phyloP scores from a whole-genome alignment of 2,888 invertebrate genomes.

The Heterodera filipjevi region DNA sequence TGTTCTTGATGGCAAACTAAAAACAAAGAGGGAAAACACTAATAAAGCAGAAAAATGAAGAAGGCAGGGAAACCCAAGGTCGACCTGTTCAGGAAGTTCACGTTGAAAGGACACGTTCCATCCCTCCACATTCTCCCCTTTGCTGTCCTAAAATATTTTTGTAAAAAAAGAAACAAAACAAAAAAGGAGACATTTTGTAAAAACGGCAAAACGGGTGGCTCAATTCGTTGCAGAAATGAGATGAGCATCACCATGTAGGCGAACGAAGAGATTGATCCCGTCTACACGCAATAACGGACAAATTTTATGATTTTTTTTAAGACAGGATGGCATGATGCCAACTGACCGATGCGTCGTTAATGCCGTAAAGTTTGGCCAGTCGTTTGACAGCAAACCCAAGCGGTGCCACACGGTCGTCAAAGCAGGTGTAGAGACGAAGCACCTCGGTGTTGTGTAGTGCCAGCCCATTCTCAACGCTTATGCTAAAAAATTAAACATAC shows the following conservation, averaged over 20 bases:
- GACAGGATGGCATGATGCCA: too few species aligned
- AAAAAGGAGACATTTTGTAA: constrained; percentile 68
- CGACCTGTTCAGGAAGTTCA: constrained; percentile 2
- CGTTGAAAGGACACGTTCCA: constrained; percentile 16
- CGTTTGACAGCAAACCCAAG: constrained; percentile 66
- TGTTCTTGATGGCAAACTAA: constrained; percentile 11
- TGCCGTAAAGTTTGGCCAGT: constrained; percentile 68
- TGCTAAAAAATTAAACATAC: constrained; percentile 55
- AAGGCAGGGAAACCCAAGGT: neutral
- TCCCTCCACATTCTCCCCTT: constrained; percentile 2
- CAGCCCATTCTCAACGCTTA: constrained; percentile 72
- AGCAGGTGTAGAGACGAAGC: constrained; percentile 68
- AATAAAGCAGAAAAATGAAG: neutral
- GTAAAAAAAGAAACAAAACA: neutral
- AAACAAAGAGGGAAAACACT: neutral
- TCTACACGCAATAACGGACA: constrained; percentile 25
- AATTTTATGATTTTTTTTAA: neutral
- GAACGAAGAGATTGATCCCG: constrained; percentile 72
- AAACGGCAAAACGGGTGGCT: constrained; percentile 71
- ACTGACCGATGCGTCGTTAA: constrained; percentile 70
- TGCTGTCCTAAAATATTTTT: neutral
- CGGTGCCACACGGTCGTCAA: constrained; percentile 69
- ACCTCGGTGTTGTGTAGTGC: constrained; percentile 71
- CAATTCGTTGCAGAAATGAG: constrained; percentile 70
- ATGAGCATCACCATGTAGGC: constrained; percentile 72